Base-by-base conservation (phyloP, 2,797 vertebrate genomes). In the Oreortyx pictus region DNA sequence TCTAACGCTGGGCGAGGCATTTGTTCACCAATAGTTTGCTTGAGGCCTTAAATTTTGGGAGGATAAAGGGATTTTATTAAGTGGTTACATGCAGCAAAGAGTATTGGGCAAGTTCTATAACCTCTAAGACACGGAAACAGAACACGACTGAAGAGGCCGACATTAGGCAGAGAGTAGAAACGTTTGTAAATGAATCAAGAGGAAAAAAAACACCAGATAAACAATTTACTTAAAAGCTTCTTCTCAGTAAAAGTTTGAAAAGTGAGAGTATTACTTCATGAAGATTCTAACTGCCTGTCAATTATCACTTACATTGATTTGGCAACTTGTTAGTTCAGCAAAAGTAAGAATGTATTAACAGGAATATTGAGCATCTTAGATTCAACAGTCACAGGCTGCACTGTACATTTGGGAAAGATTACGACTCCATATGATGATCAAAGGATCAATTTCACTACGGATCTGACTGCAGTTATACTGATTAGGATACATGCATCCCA, bases 31-130 rank as follows among this genome's bases (percentile, higher is more conserved):
- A 62, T 3, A 82, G 71, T 50, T 72, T 22, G 73, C 59, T 75
- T 67, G 67, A 82, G 79, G 76, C 64, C 43, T 92, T 31, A 2
- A 27, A 10, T 8, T n/a, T 17, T 52, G 3, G 47, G 7, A 7
- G 33, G 37, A 62, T 39, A 76, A 90, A 89, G 47, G 37, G 47
- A 2, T 82, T 95, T 70, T 7, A n/a, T 47, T 47, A 59, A 91
- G 82, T 65, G 78, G 68, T 93, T 90, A 59, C 86, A 74, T 23
- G 43, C 60, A 88, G 74, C 62, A n/a, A 93, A 95, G 57, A 90
- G 47, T 47, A 86, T 57, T 3, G 17, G 68, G 62, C 52, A 24
- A 68, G 39, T 79, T 79, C 49, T 74, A 37, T 27, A 43, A 60
- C 31, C 57, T 82, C 39, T 18, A n/a, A 2, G 52, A 86, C 64